These are phyloP conservation scores for Proterorhinus semilunaris DNA, from an alignment of 2,113 vertebrate species.

Conservation along the genomic window DNA sequence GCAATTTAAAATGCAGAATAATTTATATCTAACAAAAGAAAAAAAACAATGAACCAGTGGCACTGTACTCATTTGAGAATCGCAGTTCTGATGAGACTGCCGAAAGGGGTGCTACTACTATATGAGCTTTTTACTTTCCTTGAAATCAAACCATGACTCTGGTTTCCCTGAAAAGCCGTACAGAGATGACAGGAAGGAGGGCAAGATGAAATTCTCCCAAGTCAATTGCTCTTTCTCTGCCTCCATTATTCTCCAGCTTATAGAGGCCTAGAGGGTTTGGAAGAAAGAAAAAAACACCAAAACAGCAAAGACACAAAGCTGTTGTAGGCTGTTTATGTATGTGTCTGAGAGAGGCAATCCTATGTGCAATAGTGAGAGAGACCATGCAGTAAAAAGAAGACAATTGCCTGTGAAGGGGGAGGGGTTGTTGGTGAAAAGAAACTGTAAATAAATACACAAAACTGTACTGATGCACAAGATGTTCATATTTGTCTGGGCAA, in stretches of 20 bases:
- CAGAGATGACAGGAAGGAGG: conserved; percentile 12
- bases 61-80: no score
- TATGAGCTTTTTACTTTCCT: not conserved
- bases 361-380: conserved; percentile 3
- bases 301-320: conserved; percentile 35
- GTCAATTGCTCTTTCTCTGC: conserved; percentile 40
- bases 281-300: no score
- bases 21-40: no score
- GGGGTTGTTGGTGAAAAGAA: conserved; percentile 27
- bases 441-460: conserved; percentile 23
- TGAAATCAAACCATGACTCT: not conserved
- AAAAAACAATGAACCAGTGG: no score
- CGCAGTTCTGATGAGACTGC: no score
- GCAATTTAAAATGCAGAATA: no score
- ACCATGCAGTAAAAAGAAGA: conserved; percentile 28
- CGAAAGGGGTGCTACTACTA: no score
- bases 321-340: conserved; percentile 39
- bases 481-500: no score
- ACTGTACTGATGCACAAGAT: not conserved
- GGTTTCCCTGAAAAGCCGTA: conserved; percentile 13
- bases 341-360: conserved; percentile 6
- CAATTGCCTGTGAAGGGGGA: conserved; percentile 27
- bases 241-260: conserved; percentile 36
- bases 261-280: conserved; percentile 33
- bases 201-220: conserved; percentile 29